Evolutionary conservation across 2,113 vertebrate genomes (phyloP).

Genomic region (Thryonomys swinderianus): DNA sequence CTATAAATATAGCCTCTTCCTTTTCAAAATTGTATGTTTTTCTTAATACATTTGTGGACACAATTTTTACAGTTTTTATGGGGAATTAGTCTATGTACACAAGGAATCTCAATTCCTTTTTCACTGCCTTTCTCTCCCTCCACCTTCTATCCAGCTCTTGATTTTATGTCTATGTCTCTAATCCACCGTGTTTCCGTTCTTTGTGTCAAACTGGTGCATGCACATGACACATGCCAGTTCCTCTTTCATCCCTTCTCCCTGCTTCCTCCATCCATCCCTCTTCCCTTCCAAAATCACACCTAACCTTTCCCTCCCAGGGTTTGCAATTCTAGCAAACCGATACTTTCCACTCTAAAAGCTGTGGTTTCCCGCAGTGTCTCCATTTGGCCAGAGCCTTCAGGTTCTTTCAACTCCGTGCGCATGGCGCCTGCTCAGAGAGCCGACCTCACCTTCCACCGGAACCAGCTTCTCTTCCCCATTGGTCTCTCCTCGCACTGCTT

Average conservation of each 20-base stretch:
- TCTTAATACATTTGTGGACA: not conserved
- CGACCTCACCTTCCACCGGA: not conserved
- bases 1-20: too few relatives aligned
- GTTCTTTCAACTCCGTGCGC: not conserved
- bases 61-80: not conserved
- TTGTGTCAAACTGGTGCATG: too few relatives aligned
- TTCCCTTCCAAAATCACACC: not conserved
- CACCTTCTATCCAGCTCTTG: not conserved
- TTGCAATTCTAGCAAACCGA: not conserved
- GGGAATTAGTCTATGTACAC: not conserved
- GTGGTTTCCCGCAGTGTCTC: not conserved
- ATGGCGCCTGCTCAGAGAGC: not conserved
- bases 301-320: not conserved
- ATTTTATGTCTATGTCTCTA: too few relatives aligned
- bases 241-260: too few relatives aligned
- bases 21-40: not conserved
- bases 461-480: not conserved
- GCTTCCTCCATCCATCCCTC: not conserved
- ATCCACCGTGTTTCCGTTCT: too few relatives aligned
- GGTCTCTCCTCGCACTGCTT: not conserved
- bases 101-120: not conserved
- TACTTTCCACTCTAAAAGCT: not conserved
- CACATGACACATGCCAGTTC: too few relatives aligned
- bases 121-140: not conserved
- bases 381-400: not conserved